Percentiles rank a stretch among this genome's conserved stretches.
Evolutionary conservation across 2,888 invertebrate genomes (phyloP).

Genomic region (Scaptomyza flava): DNA sequence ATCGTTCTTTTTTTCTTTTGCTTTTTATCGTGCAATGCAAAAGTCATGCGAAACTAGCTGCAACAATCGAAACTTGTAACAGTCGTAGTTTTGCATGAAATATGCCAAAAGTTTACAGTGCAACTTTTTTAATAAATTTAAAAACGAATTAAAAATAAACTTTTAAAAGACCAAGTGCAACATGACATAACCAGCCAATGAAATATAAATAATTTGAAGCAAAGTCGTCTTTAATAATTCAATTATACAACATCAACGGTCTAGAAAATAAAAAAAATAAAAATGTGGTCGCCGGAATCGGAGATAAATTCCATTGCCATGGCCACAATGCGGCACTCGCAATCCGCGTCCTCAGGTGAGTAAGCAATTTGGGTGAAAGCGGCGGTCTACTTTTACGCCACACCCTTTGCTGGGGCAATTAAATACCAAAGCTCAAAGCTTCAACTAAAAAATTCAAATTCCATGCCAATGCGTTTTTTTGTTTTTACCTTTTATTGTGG

Average conservation of each 20-base stretch:
- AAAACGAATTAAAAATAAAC: slow-evolving; percentile 26
- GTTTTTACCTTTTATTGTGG: slow-evolving; percentile 7
- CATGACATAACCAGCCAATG: slow-evolving; percentile 28
- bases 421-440: slow-evolving; percentile 21
- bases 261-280: slow-evolving; percentile 69
- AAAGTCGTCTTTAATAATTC: slow-evolving; percentile 24
- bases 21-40: slow-evolving; percentile 14
- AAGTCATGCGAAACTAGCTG: slow-evolving; percentile 29
- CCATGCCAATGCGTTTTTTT: slow-evolving; percentile 31
- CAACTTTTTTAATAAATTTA: slow-evolving; percentile 67
- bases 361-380: slow-evolving; percentile 44
- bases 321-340: slow-evolving; percentile 90
- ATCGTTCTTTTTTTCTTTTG: slow-evolving; percentile 8
- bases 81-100: slow-evolving; percentile 51
- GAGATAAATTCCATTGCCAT: slow-evolving; percentile 95
- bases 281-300: slow-evolving; percentile 89
- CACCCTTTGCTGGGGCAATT: slow-evolving; percentile 19
- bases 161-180: slow-evolving; percentile 15
- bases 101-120: slow-evolving; percentile 53
- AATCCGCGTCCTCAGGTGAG: slow-evolving; percentile 91
- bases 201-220: slow-evolving; percentile 21
- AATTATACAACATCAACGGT: slow-evolving; percentile 16
- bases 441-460: slow-evolving; percentile 42
- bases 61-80: slow-evolving; percentile 20
- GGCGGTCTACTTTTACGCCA: background rate